Percentiles rank a stretch among this genome's conserved stretches.
phyloP scores from a whole-genome alignment of 2,888 invertebrate genomes.

The Dasypogon diadema region DNA sequence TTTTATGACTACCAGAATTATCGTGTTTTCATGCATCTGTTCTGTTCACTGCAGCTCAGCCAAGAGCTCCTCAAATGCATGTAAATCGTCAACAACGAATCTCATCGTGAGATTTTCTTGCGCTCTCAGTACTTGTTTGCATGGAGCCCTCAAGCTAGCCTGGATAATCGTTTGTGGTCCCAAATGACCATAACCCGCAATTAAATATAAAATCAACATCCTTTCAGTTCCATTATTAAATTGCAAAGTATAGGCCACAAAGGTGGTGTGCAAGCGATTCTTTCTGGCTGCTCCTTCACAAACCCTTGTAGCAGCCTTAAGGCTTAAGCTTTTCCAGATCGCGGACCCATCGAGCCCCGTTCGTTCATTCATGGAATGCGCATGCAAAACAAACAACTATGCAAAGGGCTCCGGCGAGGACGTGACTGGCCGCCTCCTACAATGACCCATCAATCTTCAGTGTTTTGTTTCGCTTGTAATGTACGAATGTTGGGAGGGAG shows the following conservation, averaged over 20 bases:
- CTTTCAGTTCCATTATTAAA: slow-evolving; percentile 12
- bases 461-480: slow-evolving; percentile 20
- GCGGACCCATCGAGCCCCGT: background rate
- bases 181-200: slow-evolving; percentile 37
- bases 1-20: no score
- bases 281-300: background rate
- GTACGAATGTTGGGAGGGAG: background rate
- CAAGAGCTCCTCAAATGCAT: background rate
- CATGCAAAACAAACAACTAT: slow-evolving; percentile 30
- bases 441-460: slow-evolving; percentile 50
- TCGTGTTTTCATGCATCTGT: no score
- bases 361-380: slow-evolving; percentile 33
- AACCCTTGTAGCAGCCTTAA: background rate
- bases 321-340: slow-evolving; percentile 6
- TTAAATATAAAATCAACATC: slow-evolving; percentile 43
- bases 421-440: slow-evolving; percentile 51
- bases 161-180: background rate
- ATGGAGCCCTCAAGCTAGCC: background rate
- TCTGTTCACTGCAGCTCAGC: no score
- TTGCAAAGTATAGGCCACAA: background rate
- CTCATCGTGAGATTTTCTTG: background rate
- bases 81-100: background rate
- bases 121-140: background rate
- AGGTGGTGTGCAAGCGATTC: background rate
- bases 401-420: slow-evolving; percentile 12